Percentiles rank a stretch among this genome's conserved stretches.
phyloP scores from a whole-genome alignment of 2,113 vertebrate genomes.

The Nothobranchius furzeri region DNA sequence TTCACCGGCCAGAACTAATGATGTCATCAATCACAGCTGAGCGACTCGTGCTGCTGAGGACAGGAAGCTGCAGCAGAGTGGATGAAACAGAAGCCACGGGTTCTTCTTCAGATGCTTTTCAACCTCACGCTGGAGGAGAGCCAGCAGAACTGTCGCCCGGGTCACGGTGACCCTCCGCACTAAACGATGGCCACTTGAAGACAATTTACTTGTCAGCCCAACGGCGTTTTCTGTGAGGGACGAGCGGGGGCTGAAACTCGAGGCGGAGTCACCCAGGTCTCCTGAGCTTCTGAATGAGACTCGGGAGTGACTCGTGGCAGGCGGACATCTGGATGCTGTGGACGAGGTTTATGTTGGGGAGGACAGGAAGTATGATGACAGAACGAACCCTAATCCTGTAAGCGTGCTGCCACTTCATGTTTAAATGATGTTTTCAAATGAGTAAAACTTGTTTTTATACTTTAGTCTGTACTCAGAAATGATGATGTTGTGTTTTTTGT shows the following conservation, averaged over 20 bases:
- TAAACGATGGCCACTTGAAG: not conserved
- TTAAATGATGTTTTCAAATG: too few relatives aligned
- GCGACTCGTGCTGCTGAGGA: slow-evolving; percentile 11
- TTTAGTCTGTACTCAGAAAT: too few relatives aligned
- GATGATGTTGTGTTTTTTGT: too few relatives aligned
- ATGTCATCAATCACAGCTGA: slow-evolving; percentile 43
- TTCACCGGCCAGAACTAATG: slow-evolving; percentile 25
- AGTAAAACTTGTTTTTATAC: too few relatives aligned
- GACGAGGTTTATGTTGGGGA: too few relatives aligned
- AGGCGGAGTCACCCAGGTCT: not conserved
- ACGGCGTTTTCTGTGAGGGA: not conserved
- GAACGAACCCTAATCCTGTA: too few relatives aligned
- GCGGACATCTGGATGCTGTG: too few relatives aligned
- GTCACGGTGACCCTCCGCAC: not conserved
- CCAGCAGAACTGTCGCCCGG: not conserved
- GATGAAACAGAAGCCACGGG: slow-evolving; percentile 9
- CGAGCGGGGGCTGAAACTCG: not conserved
- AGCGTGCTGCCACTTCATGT: too few relatives aligned
- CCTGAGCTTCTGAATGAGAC: slow-evolving; percentile 4
- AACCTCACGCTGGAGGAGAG: slow-evolving; percentile 3
- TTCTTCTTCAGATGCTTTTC: not conserved
- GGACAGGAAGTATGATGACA: too few relatives aligned
- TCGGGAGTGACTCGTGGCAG: slow-evolving; percentile 15
- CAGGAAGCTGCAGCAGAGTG: slow-evolving; percentile 16
- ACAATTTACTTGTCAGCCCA: not conserved